These are phyloP conservation scores for Potamilus streckersoni DNA, from an alignment of 1,140 invertebrate species.

Conservation along the genomic window DNA sequence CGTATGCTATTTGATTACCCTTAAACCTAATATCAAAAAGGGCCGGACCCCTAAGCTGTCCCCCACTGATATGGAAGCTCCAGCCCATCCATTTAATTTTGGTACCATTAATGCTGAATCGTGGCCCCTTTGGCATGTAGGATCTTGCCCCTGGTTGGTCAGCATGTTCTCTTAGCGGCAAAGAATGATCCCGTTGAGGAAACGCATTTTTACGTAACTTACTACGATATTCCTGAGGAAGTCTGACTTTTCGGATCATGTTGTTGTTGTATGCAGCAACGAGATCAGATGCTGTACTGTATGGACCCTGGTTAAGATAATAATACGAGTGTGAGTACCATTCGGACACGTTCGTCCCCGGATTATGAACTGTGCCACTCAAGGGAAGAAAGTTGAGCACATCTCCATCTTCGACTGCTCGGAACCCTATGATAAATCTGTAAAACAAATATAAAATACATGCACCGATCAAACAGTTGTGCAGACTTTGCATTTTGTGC, in stretches of 20 bases:
- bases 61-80: slow-evolving; percentile 27
- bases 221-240: slow-evolving; percentile 8
- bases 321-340: slow-evolving; percentile 28
- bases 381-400: slow-evolving; percentile 22
- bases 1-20: slow-evolving; percentile 43
- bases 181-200: slow-evolving; percentile 17
- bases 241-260: slow-evolving; percentile 13
- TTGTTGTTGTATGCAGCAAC: slow-evolving; percentile 16
- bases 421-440: slow-evolving; percentile 9
- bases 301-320: slow-evolving; percentile 29
- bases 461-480: no score
- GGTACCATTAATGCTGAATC: slow-evolving; percentile 18
- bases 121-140: slow-evolving; percentile 17
- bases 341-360: slow-evolving; percentile 17
- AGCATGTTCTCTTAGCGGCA: slow-evolving; percentile 14
- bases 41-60: slow-evolving; percentile 22
- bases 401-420: slow-evolving; percentile 6
- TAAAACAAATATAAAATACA: background rate
- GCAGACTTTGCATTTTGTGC: no score
- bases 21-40: slow-evolving; percentile 27
- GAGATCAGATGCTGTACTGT: background rate
- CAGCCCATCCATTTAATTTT: slow-evolving; percentile 28
- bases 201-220: slow-evolving; percentile 12
- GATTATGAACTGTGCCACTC: slow-evolving; percentile 19
- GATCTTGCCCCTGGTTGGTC: slow-evolving; percentile 15